Percentiles rank a stretch among this genome's conserved stretches.
phyloP scores from a whole-genome alignment of 30 jellyfish, hydroid and myxozoan genomes.

The Cassiopea xamachana region DNA sequence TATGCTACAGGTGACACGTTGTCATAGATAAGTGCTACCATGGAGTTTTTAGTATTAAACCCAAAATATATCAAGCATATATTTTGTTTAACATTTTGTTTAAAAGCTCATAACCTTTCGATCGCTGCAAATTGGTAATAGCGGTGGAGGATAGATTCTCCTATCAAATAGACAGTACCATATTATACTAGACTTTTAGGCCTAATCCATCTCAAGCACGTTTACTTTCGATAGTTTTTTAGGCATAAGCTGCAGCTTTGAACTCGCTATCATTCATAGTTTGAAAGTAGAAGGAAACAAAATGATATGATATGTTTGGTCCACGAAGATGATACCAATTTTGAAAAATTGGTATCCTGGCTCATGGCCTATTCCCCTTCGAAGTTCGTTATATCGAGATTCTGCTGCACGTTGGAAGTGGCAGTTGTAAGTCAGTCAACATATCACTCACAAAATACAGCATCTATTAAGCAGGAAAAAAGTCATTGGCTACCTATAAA shows the following conservation, averaged over 20 bases:
- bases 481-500: no score
- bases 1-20: no score
- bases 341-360: constrained; percentile 34
- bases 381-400: no score
- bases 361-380: constrained; percentile 31
- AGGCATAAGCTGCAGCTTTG: constrained; percentile 41
- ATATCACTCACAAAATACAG: no score
- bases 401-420: no score
- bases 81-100: no score
- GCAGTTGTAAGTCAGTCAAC: no score
- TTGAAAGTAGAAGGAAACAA: constrained; percentile 42
- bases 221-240: constrained; percentile 22
- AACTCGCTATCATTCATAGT: constrained; percentile 50
- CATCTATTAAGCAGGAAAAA: no score
- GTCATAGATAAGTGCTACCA: no score
- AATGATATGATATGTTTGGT: constrained; percentile 22
- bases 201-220: constrained; percentile 26
- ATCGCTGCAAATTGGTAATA: constrained; percentile 34
- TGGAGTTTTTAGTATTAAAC: no score
- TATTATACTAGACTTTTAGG: constrained; percentile 1
- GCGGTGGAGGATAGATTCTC: constrained; percentile 40
- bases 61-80: no score
- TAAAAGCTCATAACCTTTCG: constrained; percentile 5
- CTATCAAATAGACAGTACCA: constrained; percentile 23
- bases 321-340: constrained; percentile 35